Percentiles rank a stretch among this genome's conserved stretches.
Conservation (phyloP, 2,888 invertebrate genomes). For the Nesidiocoris tenuis region DNA sequence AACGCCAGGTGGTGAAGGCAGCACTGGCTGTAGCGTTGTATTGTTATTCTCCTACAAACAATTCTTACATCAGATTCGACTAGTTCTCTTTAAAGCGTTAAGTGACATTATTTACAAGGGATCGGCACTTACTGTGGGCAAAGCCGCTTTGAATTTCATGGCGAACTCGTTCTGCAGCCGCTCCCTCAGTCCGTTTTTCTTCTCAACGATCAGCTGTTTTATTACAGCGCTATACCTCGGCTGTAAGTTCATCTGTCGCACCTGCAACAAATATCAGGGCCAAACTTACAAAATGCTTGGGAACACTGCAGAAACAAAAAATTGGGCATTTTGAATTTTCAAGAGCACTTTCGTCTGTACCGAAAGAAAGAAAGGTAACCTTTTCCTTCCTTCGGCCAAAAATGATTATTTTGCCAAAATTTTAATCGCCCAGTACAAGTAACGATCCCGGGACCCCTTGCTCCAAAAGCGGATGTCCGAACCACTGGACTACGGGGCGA, state of each 20-base stretch:
- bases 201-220: slow-evolving; percentile 45
- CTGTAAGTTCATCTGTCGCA: slow-evolving; percentile 45
- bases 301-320: too few relatives aligned
- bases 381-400: too few relatives aligned
- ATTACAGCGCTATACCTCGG: slow-evolving; percentile 45
- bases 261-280: slow-evolving; percentile 9
- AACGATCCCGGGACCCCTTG: too few relatives aligned
- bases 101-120: background rate
- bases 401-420: too few relatives aligned
- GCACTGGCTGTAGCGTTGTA: background rate
- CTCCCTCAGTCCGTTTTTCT: slow-evolving; percentile 48
- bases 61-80: background rate
- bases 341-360: too few relatives aligned
- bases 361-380: too few relatives aligned
- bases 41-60: background rate
- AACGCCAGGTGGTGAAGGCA: slow-evolving; percentile 7
- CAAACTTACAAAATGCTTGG: too few relatives aligned
- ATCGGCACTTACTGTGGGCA: slow-evolving; percentile 4
- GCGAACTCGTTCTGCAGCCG: slow-evolving; percentile 46
- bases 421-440: too few relatives aligned
- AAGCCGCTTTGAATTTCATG: slow-evolving; percentile 43
- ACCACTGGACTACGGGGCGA: too few relatives aligned
- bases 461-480: too few relatives aligned
- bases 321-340: too few relatives aligned
- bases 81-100: background rate